A percentile compares a stretch with the other conserved stretches of the same genome.
phyloP scores from a whole-genome alignment of 2,113 vertebrate genomes.

The Sapajus apella region DNA sequence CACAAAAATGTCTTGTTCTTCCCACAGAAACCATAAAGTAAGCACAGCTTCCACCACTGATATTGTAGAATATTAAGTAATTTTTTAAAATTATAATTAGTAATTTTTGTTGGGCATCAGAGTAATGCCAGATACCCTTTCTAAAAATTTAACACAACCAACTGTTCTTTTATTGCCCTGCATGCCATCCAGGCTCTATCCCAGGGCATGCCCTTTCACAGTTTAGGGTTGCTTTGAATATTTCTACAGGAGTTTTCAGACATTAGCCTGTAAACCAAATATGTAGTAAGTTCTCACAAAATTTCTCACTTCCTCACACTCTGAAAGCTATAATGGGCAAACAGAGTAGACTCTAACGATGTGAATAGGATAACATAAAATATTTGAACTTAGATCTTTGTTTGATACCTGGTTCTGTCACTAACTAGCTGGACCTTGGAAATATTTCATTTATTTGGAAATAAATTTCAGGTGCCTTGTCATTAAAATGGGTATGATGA shows the following conservation, averaged over 20 bases:
- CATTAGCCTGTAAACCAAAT: background rate
- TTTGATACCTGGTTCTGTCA: background rate
- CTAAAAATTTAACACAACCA: background rate
- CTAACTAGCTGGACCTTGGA: background rate
- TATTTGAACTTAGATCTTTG: background rate
- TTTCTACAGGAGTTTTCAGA: background rate
- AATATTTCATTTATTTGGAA: background rate
- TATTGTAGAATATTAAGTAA: background rate
- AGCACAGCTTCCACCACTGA: background rate
- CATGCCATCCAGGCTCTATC: background rate
- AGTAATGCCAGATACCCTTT: background rate
- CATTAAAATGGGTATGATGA: background rate
- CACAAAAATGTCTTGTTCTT: background rate
- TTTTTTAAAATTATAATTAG: background rate
- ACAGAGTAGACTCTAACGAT: background rate
- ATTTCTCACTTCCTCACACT: background rate
- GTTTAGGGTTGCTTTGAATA: background rate
- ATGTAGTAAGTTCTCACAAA: background rate
- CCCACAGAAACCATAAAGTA: constrained; percentile 5
- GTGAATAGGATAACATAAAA: background rate
- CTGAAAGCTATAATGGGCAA: background rate
- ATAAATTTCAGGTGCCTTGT: background rate
- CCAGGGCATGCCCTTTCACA: background rate
- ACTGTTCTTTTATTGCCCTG: background rate
- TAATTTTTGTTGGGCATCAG: background rate